Conservation (phyloP, 2,888 invertebrate genomes). For the Microplitis deprimator region DNA sequence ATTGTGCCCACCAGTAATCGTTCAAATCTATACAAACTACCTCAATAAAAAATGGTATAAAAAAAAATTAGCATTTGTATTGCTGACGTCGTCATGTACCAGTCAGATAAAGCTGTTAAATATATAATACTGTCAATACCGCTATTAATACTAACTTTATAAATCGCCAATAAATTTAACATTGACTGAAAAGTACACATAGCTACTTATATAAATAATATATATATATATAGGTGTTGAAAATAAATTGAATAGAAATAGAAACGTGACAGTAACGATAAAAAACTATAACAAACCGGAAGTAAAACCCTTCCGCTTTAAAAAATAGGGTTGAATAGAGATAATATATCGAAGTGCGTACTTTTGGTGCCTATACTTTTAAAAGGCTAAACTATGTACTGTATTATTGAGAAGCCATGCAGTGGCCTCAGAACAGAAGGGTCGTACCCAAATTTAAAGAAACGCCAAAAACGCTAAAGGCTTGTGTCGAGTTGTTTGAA, state of each 20-base stretch:
- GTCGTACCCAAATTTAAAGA: background rate
- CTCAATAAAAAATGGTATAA: background rate
- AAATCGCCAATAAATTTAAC: background rate
- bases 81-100: background rate
- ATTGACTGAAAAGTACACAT: background rate
- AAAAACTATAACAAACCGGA: background rate
- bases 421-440: background rate
- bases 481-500: too few species aligned
- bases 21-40: background rate
- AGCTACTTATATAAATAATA: background rate
- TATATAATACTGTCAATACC: background rate
- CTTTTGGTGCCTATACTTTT: background rate
- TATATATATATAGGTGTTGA: background rate
- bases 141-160: background rate
- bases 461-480: background rate
- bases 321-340: background rate
- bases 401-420: background rate
- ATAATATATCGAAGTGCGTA: too few species aligned
- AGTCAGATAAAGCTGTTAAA: constrained; percentile 1
- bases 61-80: background rate
- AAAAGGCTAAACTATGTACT: background rate
- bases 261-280: background rate
- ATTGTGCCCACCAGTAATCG: background rate
- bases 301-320: background rate
- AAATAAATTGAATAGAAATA: background rate